These are phyloP conservation scores for Phaedon cochleariae DNA, from an alignment of 2,888 invertebrate genomes.

Conservation along the genomic window DNA sequence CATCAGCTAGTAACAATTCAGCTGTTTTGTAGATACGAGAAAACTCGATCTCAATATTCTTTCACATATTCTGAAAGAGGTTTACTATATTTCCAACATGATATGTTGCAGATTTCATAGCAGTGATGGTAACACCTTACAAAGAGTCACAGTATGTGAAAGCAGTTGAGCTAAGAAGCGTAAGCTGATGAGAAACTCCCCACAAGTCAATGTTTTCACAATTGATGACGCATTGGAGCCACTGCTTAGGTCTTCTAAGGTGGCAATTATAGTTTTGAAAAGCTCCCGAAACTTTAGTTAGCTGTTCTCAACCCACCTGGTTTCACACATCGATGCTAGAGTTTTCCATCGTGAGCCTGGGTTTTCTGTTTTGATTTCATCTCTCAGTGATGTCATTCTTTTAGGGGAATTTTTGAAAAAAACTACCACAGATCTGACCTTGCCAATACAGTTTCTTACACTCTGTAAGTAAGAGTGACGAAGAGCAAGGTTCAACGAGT, in stretches of 20 bases:
- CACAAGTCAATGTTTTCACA: neutral
- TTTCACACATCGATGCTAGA: conserved; percentile 3
- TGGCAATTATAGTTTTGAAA: conserved; percentile 3
- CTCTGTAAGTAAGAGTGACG: conserved; percentile 15
- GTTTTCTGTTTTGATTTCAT: too few relatives aligned
- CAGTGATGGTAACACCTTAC: neutral
- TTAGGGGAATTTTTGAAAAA: conserved; percentile 7
- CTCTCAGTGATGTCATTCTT: too few relatives aligned
- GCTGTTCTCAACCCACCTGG: conserved; percentile 1
- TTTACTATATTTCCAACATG: conserved; percentile 3
- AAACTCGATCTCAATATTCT: conserved; percentile 1
- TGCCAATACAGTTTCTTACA: conserved; percentile 19
- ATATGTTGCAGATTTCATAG: conserved; percentile 1
- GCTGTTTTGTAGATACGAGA: neutral
- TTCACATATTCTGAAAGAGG: neutral
- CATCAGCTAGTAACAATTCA: conserved; percentile 7
- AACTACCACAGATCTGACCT: conserved; percentile 7
- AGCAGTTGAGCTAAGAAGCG: neutral
- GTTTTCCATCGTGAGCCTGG: neutral
- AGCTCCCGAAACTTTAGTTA: conserved; percentile 1
- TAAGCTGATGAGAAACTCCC: neutral
- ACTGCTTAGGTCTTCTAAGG: neutral
- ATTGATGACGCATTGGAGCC: conserved; percentile 1
- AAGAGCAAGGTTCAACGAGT: conserved; percentile 16
- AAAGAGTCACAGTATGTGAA: neutral